These are phyloP conservation scores for Micromesistius poutassou DNA, from an alignment of 2,797 vertebrate species.

Conservation along the genomic window DNA sequence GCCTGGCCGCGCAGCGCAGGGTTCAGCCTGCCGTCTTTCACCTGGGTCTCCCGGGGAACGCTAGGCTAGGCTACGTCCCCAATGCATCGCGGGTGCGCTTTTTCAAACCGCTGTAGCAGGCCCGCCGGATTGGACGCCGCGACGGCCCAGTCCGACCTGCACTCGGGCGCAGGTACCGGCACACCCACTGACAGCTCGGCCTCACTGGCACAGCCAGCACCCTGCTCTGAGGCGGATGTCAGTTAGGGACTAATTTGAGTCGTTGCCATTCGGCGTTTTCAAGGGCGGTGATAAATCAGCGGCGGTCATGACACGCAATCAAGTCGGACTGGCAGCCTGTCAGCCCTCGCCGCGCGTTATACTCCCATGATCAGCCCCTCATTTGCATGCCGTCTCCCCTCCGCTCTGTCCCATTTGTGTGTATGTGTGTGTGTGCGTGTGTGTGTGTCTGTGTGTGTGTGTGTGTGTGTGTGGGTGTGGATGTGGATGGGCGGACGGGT, in stretches of 20 bases:
- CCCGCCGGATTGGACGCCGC: constrained; percentile 52
- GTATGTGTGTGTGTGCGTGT: constrained; percentile 12
- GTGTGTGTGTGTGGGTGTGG: constrained; percentile 9
- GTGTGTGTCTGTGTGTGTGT: not conserved
- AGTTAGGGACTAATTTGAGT: constrained; percentile 39
- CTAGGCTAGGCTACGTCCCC: not conserved
- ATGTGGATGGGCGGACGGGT: constrained; percentile 10
- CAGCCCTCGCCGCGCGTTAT: constrained; percentile 16
- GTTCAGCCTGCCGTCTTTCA: constrained; percentile 59
- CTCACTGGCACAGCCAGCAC: too few species aligned
- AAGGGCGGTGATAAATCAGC: constrained; percentile 42
- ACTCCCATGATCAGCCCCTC: constrained; percentile 34
- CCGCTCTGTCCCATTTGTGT: not conserved
- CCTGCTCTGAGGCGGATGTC: too few species aligned
- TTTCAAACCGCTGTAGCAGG: constrained; percentile 46
- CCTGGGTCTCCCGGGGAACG: constrained; percentile 29
- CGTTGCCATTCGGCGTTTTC: constrained; percentile 45
- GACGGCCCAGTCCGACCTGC: constrained; percentile 21
- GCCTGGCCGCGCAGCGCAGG: constrained; percentile 64
- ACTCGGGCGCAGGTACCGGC: not conserved
- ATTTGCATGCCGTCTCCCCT: constrained; percentile 23
- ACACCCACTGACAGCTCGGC: too few species aligned
- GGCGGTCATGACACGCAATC: constrained; percentile 37
- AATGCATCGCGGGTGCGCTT: constrained; percentile 27
- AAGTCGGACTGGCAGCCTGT: constrained; percentile 26